phyloP scores from a whole-genome alignment of 2,797 vertebrate species.

The Hyperoplus immaculatus region DNA sequence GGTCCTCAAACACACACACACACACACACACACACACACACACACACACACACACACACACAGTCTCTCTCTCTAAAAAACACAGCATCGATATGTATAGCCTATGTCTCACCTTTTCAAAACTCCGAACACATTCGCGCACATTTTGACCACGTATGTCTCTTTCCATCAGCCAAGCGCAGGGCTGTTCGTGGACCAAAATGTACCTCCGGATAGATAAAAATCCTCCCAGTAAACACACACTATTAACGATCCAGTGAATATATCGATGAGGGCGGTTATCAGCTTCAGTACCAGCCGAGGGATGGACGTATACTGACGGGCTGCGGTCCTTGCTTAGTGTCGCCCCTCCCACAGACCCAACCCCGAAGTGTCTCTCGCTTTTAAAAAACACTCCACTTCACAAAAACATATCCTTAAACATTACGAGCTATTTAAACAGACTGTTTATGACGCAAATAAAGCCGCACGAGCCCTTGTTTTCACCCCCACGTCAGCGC shows the following conservation, averaged over 20 bases:
- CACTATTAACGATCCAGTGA: no score
- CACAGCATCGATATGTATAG: not conserved
- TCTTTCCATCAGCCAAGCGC: conserved; percentile 81
- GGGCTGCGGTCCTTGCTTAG: conserved; percentile 62
- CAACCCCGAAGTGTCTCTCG: not conserved
- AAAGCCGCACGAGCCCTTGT: not conserved
- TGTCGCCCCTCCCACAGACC: conserved; percentile 76
- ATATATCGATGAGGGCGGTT: not conserved
- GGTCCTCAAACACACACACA: no score
- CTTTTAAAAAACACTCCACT: conserved; percentile 3
- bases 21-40: no score
- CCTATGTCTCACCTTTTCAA: conserved; percentile 86
- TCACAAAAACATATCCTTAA: rapidly evolving
- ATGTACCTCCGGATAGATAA: conserved; percentile 34
- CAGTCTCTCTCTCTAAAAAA: conserved; percentile 7
- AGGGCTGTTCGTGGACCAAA: conserved; percentile 21
- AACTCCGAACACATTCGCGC: conserved; percentile 88
- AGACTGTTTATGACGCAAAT: rapidly evolving
- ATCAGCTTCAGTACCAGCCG: conserved; percentile 56
- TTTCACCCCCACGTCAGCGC: not conserved
- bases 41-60: not conserved
- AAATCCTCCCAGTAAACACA: no score
- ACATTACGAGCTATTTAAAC: rapidly evolving
- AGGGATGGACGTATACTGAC: conserved; percentile 19
- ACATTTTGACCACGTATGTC: conserved; percentile 78